phyloP scores from a whole-genome alignment of 2,888 invertebrate species.

The Andrena chrysosceles region DNA sequence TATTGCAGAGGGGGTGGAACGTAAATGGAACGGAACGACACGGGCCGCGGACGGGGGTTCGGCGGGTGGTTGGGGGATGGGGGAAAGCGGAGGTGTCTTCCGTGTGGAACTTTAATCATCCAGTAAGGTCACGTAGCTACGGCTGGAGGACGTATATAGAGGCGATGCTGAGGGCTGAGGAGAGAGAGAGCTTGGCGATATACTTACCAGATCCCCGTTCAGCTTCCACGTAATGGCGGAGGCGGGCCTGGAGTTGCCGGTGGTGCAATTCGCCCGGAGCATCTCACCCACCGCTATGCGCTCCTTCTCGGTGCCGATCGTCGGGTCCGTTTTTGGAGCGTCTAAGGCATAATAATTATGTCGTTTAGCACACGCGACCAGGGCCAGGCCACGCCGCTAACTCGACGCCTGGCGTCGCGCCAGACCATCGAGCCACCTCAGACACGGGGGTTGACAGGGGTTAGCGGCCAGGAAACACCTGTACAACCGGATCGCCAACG shows the following conservation, averaged over 20 bases:
- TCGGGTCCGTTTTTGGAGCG: conserved; percentile 82
- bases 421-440: conserved; percentile 52
- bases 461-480: conserved; percentile 12
- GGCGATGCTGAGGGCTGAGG: conserved; percentile 17
- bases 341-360: conserved; percentile 79
- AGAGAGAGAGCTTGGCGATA: conserved; percentile 30
- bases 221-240: conserved; percentile 82
- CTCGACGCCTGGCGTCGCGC: conserved; percentile 73
- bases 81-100: conserved; percentile 17
- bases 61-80: neutral
- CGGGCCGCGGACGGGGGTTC: neutral
- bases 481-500: neutral
- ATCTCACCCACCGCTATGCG: conserved; percentile 80
- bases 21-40: conserved; percentile 41
- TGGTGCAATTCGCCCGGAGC: conserved; percentile 82
- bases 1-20: conserved; percentile 8
- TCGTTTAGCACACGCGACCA: conserved; percentile 72
- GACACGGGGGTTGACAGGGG: conserved; percentile 22
- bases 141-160: conserved; percentile 49
- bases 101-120: conserved; percentile 76
- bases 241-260: conserved; percentile 82
- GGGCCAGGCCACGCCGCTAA: conserved; percentile 65
- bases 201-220: conserved; percentile 82
- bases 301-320: conserved; percentile 80
- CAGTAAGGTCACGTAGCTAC: conserved; percentile 78